These are phyloP conservation scores for Mythimna lalbum DNA, from an alignment of 2,888 invertebrate species.

Conservation along the genomic window DNA sequence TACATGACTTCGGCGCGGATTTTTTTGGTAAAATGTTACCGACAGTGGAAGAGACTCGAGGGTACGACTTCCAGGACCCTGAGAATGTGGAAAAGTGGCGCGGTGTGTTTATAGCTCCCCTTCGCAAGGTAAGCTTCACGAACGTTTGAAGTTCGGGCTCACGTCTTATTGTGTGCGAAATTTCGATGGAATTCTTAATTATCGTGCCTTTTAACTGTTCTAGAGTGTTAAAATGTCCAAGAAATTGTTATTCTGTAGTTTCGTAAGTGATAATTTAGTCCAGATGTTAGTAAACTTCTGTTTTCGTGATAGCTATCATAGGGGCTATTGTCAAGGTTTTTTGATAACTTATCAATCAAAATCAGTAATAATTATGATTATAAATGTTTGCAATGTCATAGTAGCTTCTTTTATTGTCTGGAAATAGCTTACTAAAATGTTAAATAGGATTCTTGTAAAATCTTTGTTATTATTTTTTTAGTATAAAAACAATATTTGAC, in stretches of 20 bases:
- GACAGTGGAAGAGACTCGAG: slow-evolving; percentile 89
- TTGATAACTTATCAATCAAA: slow-evolving; percentile 63
- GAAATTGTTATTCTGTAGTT: background rate
- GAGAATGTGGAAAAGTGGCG: slow-evolving; percentile 98
- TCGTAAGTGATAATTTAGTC: slow-evolving; percentile 7
- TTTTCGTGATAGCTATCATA: slow-evolving; percentile 27
- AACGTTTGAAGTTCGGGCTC: slow-evolving; percentile 26
- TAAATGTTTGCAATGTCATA: slow-evolving; percentile 36
- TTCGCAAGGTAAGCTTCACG: slow-evolving; percentile 93
- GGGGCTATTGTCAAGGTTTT: slow-evolving; percentile 55
- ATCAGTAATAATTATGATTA: slow-evolving; percentile 40
- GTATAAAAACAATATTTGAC: no score
- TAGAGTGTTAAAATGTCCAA: slow-evolving; percentile 2
- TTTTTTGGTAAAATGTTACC: slow-evolving; percentile 86
- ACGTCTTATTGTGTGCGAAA: slow-evolving; percentile 50
- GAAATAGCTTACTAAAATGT: slow-evolving; percentile 1
- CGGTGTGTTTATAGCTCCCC: slow-evolving; percentile 96
- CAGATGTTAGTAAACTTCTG: slow-evolving; percentile 59
- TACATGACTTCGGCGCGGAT: slow-evolving; percentile 86
- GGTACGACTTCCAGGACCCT: slow-evolving; percentile 96
- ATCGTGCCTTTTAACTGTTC: background rate
- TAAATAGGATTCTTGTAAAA: background rate
- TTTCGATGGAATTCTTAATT: slow-evolving; percentile 30
- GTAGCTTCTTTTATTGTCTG: background rate
- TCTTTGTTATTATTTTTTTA: background rate